Conservation (phyloP, 2,113 vertebrate genomes). For the Otolemur garnettii region DNA sequence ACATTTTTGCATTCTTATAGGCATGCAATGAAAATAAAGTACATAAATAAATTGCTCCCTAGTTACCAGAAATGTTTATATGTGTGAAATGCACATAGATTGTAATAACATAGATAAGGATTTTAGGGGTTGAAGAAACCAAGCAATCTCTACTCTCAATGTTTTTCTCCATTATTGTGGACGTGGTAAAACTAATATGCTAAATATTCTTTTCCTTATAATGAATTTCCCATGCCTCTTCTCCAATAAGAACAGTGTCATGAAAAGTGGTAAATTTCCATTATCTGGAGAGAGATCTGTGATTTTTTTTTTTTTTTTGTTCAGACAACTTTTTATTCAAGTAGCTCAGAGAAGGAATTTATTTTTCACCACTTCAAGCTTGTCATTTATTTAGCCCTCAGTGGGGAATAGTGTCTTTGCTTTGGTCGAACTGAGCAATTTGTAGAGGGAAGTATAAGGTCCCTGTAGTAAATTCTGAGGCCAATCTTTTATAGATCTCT, state of each 20-base stretch:
- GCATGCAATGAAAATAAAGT: constrained; percentile 66
- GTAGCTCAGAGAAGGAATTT: constrained; percentile 73
- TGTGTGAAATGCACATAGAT: neutral
- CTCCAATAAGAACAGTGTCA: constrained; percentile 20
- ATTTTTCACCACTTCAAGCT: constrained; percentile 76
- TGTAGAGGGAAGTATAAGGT: constrained; percentile 70
- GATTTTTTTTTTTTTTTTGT: constrained; percentile 64
- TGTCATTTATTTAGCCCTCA: constrained; percentile 83
- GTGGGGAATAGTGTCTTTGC: constrained; percentile 77
- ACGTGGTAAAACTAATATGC: neutral
- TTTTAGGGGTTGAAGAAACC: neutral
- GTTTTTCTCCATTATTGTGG: neutral
- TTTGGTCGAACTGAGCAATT: constrained; percentile 79
- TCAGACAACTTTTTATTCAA: constrained; percentile 63
- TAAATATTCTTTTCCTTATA: neutral
- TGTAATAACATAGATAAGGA: neutral
- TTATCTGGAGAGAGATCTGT: constrained; percentile 44
- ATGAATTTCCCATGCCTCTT: constrained; percentile 53
- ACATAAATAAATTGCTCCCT: constrained; percentile 58
- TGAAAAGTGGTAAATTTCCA: constrained; percentile 58
- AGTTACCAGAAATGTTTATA: constrained; percentile 55
- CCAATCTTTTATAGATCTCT: constrained; percentile 67
- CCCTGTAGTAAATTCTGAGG: constrained; percentile 68
- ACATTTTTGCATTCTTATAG: constrained; percentile 70
- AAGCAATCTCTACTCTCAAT: neutral